phyloP scores from a whole-genome alignment of 2,797 vertebrate genomes.

The Alca torda region DNA sequence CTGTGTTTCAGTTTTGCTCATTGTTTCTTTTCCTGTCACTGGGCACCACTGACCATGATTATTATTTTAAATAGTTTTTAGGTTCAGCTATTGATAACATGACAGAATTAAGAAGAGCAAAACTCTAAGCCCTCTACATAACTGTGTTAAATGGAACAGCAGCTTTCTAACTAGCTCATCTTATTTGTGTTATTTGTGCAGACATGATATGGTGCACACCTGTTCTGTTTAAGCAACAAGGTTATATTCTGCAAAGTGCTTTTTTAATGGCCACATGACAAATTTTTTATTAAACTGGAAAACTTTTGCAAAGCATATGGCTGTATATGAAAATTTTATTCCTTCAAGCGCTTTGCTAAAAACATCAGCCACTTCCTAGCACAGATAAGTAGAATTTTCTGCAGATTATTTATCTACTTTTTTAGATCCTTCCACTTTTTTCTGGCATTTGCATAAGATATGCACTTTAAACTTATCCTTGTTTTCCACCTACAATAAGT shows the following conservation, averaged over 20 bases:
- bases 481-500: background rate
- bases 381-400: background rate
- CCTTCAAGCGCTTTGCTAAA: background rate
- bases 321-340: background rate
- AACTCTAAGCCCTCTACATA: background rate
- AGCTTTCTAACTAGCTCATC: background rate
- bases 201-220: background rate
- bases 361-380: background rate
- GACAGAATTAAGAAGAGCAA: background rate
- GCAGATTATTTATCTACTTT: background rate
- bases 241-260: background rate
- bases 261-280: background rate
- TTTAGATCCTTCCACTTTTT: background rate
- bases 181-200: background rate
- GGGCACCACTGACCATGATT: background rate
- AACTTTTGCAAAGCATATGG: background rate
- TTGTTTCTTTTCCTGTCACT: background rate
- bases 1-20: background rate
- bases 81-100: background rate
- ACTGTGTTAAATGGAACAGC: background rate
- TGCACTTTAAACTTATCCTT: background rate
- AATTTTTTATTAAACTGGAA: background rate
- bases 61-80: background rate
- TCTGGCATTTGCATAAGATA: background rate
- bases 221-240: background rate